Conservation (phyloP, 2,797 vertebrate species). For the Bufotes viridis region DNA sequence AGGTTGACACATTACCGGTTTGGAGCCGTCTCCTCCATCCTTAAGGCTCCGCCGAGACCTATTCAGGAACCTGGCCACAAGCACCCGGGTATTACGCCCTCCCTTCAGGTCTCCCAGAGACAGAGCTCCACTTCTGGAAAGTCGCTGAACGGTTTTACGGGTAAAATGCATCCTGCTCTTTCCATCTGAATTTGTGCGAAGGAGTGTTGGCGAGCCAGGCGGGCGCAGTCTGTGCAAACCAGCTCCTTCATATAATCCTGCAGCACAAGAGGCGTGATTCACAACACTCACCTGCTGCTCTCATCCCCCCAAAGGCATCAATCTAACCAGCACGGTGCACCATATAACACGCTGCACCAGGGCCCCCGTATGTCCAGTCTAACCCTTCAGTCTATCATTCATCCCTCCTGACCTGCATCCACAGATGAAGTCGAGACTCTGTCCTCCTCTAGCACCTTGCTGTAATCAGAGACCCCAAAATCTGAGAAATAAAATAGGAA, state of each 20-base stretch:
- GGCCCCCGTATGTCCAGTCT: background rate
- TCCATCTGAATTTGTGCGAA: slow-evolving; percentile 78
- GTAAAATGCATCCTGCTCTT: slow-evolving; percentile 75
- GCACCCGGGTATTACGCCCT: slow-evolving; percentile 79
- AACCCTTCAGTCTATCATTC: background rate
- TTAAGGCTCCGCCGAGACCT: slow-evolving; percentile 86
- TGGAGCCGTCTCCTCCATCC: slow-evolving; percentile 76
- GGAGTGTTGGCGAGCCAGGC: slow-evolving; percentile 75
- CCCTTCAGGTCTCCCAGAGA: slow-evolving; percentile 94
- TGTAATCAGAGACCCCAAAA: slow-evolving; percentile 75
- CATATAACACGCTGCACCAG: too few relatives aligned
- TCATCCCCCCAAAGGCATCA: background rate
- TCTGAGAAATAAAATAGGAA: slow-evolving; percentile 60
- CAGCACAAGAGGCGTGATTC: background rate
- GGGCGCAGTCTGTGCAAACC: slow-evolving; percentile 76
- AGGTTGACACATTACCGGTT: slow-evolving; percentile 75
- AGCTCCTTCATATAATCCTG: slow-evolving; percentile 83
- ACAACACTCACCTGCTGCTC: background rate
- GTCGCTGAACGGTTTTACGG: slow-evolving; percentile 74
- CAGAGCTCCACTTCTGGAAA: slow-evolving; percentile 86
- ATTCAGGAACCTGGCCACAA: slow-evolving; percentile 92
- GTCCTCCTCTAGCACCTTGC: slow-evolving; percentile 75
- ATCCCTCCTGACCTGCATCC: slow-evolving; percentile 70
- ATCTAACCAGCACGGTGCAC: too few relatives aligned
- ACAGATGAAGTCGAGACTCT: slow-evolving; percentile 71